Evolutionary conservation across 2,113 vertebrate species (phyloP).

Genomic region (Callipepla squamata): DNA sequence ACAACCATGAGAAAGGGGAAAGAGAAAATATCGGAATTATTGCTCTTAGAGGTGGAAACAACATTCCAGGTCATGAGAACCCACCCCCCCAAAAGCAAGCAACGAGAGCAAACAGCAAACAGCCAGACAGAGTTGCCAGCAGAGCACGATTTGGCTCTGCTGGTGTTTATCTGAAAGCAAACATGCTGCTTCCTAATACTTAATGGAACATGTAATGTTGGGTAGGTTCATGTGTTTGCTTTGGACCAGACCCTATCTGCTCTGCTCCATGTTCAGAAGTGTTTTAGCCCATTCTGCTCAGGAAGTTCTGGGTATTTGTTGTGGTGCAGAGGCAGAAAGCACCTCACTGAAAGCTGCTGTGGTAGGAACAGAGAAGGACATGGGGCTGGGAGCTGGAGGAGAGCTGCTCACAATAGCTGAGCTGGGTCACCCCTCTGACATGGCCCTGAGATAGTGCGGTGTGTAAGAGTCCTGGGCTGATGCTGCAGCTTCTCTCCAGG

Average conservation of each 20-base stretch:
- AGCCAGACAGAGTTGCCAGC: neutral
- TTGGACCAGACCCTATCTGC: slow-evolving; percentile 53
- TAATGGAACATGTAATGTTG: slow-evolving; percentile 31
- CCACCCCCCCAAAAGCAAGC: neutral
- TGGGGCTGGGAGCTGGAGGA: neutral
- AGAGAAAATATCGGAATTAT: neutral
- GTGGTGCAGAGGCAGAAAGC: neutral
- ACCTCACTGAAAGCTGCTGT: neutral
- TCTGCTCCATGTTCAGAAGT: neutral
- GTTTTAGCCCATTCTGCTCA: slow-evolving; percentile 13
- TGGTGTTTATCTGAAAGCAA: slow-evolving; percentile 24
- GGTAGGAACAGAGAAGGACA: neutral
- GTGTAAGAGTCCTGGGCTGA: neutral
- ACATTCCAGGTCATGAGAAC: neutral
- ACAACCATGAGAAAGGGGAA: neutral
- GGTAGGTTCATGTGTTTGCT: slow-evolving; percentile 35
- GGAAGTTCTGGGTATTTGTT: neutral
- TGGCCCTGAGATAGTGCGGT: neutral
- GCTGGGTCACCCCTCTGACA: neutral
- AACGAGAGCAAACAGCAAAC: slow-evolving; percentile 1
- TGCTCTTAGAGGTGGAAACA: slow-evolving; percentile 11
- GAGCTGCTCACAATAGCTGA: neutral
- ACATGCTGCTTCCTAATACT: slow-evolving; percentile 23
- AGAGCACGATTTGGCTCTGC: neutral
- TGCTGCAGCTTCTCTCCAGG: neutral